Percentiles rank a stretch among this genome's conserved stretches.
Evolutionary conservation across 2,797 vertebrate genomes (phyloP).

Genomic region (Florisuga fusca): DNA sequence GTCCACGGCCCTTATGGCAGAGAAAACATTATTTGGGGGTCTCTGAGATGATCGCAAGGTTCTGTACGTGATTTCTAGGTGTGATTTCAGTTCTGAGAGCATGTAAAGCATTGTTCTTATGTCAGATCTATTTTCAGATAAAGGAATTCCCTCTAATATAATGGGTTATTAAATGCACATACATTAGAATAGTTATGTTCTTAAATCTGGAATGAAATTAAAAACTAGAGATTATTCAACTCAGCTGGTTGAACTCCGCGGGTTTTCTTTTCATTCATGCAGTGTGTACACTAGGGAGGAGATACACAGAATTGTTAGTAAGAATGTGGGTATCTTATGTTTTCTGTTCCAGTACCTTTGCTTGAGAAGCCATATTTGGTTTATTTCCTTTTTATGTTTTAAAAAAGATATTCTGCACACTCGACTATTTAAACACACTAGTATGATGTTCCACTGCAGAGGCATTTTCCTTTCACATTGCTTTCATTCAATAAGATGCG

Average conservation of each 20-base stretch:
- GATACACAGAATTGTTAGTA: neutral
- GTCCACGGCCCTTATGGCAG: neutral
- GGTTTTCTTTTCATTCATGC: constrained; percentile 8
- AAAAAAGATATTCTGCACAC: neutral
- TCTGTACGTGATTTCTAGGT: neutral
- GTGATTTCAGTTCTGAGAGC: neutral
- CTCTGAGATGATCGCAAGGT: neutral
- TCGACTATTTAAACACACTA: constrained; percentile 24
- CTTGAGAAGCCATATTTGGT: constrained; percentile 5
- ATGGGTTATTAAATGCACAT: neutral
- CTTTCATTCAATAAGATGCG: constrained; percentile 63
- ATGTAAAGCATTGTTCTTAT: neutral
- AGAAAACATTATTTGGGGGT: neutral
- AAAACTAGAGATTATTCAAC: neutral
- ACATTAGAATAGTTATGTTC: neutral
- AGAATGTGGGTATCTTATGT: neutral
- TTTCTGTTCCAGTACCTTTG: neutral
- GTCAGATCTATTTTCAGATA: neutral
- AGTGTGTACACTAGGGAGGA: neutral
- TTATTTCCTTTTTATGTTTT: constrained; percentile 19
- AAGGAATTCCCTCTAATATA: neutral
- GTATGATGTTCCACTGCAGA: constrained; percentile 34
- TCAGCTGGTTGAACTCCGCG: neutral
- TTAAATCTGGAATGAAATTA: neutral
- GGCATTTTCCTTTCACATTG: constrained; percentile 45